Base-by-base conservation (phyloP, 92 coral and sea anemone species). In the Epizoanthus stellaris region DNA sequence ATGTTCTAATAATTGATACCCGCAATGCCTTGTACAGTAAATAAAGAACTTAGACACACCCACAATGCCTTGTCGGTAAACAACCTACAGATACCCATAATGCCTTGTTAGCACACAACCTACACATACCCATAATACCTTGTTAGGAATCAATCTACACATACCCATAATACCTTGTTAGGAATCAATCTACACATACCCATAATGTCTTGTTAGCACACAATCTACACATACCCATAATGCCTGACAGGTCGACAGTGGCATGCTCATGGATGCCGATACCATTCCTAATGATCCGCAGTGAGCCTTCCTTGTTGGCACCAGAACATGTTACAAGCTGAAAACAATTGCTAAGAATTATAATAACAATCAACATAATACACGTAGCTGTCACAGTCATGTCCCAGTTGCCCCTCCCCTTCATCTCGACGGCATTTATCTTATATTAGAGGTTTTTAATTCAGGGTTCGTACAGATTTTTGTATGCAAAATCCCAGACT, bases 251-350 rank as follows among this genome's bases (percentile, higher is more conserved):
- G 82, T 96, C 99, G 61, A 96, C 88, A 13, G 99, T 94, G 1
- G 99, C 99, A 81, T 94, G 98, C 57, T 96, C 99, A 76, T 96
- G 99, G 62, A 96, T 96, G 60, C 99, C 99, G 70, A 96, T 96
- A 14, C 99, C 99, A 82, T 96, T 96, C 59, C 99, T 89, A 74
- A 96, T 96, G 70, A 96, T 95, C 65, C 93, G 83, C 40, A 96
- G 89, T 1, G 99, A 96, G 14, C 99, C 99, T 93, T 96, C 99
- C 66, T 96, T 96, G 75, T 90, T 93, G 0, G 97, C 97, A 42
- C 99, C 99, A 54, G 99, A 96, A 79, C 99, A 96, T 5, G 99
- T 96, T 25, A 95, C 98, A 58, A 95, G 87, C 98, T 95, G 90
- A 73, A 52, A 70, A 67, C 54, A 9, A 87, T 20, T 19, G 16